Evolutionary conservation across 2,797 vertebrate species (phyloP).

Genomic region (Harpagifer antarcticus): DNA sequence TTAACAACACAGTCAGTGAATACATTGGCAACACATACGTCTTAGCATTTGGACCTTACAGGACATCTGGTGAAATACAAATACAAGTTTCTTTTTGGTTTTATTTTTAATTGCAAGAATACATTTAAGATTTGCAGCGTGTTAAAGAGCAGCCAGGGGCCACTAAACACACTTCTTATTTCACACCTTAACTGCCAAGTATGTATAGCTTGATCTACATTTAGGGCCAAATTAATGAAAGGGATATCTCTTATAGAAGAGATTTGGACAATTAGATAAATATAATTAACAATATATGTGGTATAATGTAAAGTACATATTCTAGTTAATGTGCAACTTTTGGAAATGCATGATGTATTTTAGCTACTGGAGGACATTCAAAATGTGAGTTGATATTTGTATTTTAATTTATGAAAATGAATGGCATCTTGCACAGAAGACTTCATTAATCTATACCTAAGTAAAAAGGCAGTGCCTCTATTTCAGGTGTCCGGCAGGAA

Average conservation of each 20-base stretch:
- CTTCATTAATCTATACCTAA: background rate
- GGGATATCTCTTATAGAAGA: background rate
- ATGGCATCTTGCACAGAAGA: slow-evolving; percentile 8
- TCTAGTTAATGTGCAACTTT: slow-evolving; percentile 5
- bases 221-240: slow-evolving; percentile 19
- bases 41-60: background rate
- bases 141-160: background rate
- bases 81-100: slow-evolving; percentile 14
- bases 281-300: slow-evolving; percentile 18
- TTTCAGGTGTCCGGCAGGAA: slow-evolving; percentile 23
- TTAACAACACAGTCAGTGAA: slow-evolving; percentile 34
- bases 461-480: slow-evolving; percentile 16
- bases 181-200: background rate
- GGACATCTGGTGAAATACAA: slow-evolving; percentile 14
- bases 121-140: slow-evolving; percentile 3
- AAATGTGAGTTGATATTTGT: background rate
- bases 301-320: slow-evolving; percentile 23
- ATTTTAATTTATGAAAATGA: background rate
- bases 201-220: slow-evolving; percentile 25
- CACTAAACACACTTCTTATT: background rate
- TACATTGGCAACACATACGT: slow-evolving; percentile 7
- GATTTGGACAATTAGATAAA: slow-evolving; percentile 7
- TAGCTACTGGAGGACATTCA: background rate
- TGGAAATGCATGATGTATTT: slow-evolving; percentile 3
- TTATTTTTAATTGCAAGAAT: slow-evolving; percentile 20